Evolutionary conservation across 2,797 vertebrate genomes (phyloP), one percentile per base, ranked within the genome.

Genomic region (Psittacula derbiana): DNA sequence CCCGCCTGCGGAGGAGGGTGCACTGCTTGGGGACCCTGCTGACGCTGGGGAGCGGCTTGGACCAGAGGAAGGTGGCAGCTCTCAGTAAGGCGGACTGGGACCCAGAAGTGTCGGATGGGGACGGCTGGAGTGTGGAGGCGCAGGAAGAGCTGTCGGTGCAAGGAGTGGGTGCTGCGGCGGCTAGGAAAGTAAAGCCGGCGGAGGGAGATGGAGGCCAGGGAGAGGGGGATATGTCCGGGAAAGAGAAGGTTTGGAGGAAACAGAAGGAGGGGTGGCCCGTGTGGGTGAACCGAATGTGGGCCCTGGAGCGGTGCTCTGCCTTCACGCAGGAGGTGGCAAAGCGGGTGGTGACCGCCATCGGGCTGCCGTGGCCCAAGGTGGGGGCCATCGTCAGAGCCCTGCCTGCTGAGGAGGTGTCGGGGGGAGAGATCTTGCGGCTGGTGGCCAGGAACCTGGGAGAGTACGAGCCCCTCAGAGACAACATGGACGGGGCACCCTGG

Each of bases 391-490:
- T 90, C 65, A 57, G 92, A 43, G 60, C 89, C n/a, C 75, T 95
- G 74, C 92, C 94, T 0, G 24, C 70, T 2, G 18, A 6, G 0
- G 90, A 70, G 55, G 5, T 15, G 2, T 1, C 10, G 17, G 90
- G 94, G 3, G 92, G 75, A 2, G 86, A 95, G 47, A 36, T 94
- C 71, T 5, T 94, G 4, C n/a, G 94, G 92, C 50, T 95, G 25
- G 90, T 95, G 61, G 43, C 92, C 58, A 85, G 79, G 12, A 90
- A 92, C 7, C 1, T 94, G 62, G 94, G 94, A 0, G 92, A 95
- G 31, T 90, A 92, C 1, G 79, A 94, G 43, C 86, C 90, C 7
- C 90, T 95, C 66, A 92, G 57, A 11, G 92, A 94, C 11, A 90
- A 88, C 52, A 85, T 38, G 57, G 71, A 90, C 19, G 92, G 90